Conservation (phyloP, 2,797 vertebrate species). For the Rhinoraja longicauda region DNA sequence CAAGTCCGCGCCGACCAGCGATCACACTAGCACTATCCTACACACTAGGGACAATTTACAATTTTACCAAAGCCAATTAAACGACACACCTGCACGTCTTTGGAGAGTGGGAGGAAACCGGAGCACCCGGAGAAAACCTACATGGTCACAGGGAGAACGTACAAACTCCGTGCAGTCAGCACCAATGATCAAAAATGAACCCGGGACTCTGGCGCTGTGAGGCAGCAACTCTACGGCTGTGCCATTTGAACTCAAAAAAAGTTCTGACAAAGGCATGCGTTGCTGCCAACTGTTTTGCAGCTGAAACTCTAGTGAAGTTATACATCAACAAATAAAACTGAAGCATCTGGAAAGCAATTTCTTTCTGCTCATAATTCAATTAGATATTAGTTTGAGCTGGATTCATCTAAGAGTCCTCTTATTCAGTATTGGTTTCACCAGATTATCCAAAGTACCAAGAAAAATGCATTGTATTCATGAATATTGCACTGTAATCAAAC, state of each 20-base stretch:
- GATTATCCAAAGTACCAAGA: not conserved
- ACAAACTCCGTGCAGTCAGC: too few species aligned
- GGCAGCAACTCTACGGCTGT: too few species aligned
- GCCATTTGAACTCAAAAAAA: not conserved
- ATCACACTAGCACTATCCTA: too few species aligned
- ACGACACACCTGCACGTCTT: too few species aligned
- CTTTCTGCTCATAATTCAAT: not conserved
- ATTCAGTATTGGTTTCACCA: not conserved
- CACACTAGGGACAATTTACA: too few species aligned
- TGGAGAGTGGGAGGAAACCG: too few species aligned
- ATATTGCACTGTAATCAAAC: not conserved
- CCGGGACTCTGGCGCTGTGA: too few species aligned
- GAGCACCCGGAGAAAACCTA: too few species aligned
- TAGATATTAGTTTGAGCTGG: not conserved
- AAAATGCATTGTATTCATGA: not conserved
- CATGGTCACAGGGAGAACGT: too few species aligned
- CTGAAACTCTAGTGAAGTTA: not conserved
- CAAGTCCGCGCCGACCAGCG: too few species aligned
- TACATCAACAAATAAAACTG: not conserved
- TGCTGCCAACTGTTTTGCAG: not conserved
- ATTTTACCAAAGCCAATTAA: too few species aligned
- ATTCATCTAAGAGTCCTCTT: not conserved
- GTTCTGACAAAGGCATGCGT: not conserved
- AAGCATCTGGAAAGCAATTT: not conserved
- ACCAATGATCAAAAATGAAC: too few species aligned